Conservation (phyloP, 1,140 invertebrate genomes). For the Adoxophyes honmai region DNA sequence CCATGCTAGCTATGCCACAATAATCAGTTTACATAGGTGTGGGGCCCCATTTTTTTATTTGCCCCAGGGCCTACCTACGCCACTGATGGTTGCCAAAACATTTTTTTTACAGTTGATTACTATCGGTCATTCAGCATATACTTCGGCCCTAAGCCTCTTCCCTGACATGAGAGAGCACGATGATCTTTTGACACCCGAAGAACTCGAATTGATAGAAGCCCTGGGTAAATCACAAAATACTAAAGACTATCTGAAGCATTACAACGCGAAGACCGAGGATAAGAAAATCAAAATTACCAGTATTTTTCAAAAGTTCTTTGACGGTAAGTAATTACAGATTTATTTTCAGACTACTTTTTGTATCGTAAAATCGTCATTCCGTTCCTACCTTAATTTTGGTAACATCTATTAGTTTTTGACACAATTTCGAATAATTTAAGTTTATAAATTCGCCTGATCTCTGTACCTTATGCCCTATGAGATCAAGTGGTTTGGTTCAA, state of each 20-base stretch:
- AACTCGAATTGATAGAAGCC: conserved; percentile 43
- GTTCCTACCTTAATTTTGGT: too few species aligned
- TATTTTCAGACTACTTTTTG: background rate
- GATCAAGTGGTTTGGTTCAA: too few species aligned
- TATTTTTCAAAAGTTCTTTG: conserved; percentile 50
- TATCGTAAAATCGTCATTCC: too few species aligned
- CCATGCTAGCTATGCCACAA: too few species aligned
- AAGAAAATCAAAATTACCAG: conserved; percentile 44
- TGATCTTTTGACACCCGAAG: conserved; percentile 42
- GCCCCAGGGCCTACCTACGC: too few species aligned
- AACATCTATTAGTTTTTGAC: too few species aligned
- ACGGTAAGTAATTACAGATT: conserved; percentile 33
- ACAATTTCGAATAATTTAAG: too few species aligned
- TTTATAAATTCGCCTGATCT: too few species aligned
- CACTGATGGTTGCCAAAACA: too few species aligned
- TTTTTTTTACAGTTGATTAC: conserved; percentile 53
- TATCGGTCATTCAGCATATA: conserved; percentile 59
- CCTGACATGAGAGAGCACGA: conserved; percentile 67
- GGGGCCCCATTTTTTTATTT: too few species aligned
- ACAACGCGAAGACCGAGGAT: conserved; percentile 31
- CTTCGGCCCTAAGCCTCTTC: conserved; percentile 58
- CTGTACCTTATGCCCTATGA: too few species aligned
- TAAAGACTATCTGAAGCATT: conserved; percentile 45
- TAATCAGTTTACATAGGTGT: too few species aligned
- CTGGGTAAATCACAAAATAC: conserved; percentile 42